Percentiles rank a stretch among this genome's conserved stretches.
These are phyloP conservation scores for Cydia pomonella DNA, from an alignment of 1,140 invertebrate genomes.

Conservation along the genomic window DNA sequence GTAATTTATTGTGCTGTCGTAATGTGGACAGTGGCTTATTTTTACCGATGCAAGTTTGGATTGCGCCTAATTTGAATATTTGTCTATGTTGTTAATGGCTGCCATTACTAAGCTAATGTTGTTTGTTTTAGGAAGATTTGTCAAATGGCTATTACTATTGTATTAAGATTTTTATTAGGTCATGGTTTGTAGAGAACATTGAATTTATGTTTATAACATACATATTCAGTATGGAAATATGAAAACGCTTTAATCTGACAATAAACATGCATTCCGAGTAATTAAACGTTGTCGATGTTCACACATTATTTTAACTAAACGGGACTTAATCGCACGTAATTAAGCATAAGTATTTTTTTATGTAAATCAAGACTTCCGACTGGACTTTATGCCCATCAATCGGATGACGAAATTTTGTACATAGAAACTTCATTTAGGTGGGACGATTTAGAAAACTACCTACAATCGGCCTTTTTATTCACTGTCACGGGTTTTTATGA, in stretches of 20 bases:
- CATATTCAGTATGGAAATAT: neutral
- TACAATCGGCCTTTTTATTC: too few relatives aligned
- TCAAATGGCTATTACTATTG: constrained; percentile 4
- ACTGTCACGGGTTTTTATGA: too few relatives aligned
- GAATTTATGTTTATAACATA: neutral
- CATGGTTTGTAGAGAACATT: neutral
- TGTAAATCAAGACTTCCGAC: neutral
- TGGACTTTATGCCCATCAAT: too few relatives aligned
- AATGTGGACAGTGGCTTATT: constrained; percentile 36
- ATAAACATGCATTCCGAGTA: neutral
- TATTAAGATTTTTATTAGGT: neutral
- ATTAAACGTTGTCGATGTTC: neutral
- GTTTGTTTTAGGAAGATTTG: constrained; percentile 13
- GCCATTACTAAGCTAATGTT: constrained; percentile 10
- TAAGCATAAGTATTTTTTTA: neutral
- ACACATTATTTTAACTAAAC: neutral
- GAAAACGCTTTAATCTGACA: neutral
- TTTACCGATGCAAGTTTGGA: constrained; percentile 33
- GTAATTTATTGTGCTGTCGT: constrained; percentile 32
- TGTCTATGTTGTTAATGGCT: constrained; percentile 19
- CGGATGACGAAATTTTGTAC: too few relatives aligned
- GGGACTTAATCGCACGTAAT: neutral
- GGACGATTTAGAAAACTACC: too few relatives aligned
- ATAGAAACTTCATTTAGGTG: too few relatives aligned
- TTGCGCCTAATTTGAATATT: constrained; percentile 32